Percentiles rank a stretch among this genome's conserved stretches.
These are phyloP conservation scores for Podarcis lilfordi DNA, from an alignment of 2,797 vertebrate species.

Conservation along the genomic window DNA sequence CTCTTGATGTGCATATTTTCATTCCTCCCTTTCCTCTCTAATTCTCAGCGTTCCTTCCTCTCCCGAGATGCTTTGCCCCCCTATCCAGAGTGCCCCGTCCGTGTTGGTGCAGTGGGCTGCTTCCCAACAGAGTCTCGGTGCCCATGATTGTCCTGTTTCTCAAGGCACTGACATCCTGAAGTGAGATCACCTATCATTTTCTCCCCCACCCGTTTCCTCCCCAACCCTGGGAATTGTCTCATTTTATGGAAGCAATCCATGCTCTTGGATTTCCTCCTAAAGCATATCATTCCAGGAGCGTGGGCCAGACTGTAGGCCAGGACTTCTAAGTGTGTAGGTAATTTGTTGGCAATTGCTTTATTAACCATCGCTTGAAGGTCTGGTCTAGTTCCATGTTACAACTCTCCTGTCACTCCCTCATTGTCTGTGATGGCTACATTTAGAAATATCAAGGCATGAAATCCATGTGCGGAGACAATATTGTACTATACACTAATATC, in stretches of 20 bases:
- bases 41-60: slow-evolving; percentile 75
- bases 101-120: slow-evolving; percentile 72
- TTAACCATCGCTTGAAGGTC: background rate
- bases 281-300: slow-evolving; percentile 38
- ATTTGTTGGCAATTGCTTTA: background rate
- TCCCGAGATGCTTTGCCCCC: slow-evolving; percentile 76
- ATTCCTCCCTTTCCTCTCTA: slow-evolving; percentile 75
- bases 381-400: fast-evolving
- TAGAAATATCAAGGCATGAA: background rate
- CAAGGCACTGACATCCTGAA: slow-evolving; percentile 75
- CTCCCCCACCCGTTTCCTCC: slow-evolving; percentile 55
- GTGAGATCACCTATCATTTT: slow-evolving; percentile 73
- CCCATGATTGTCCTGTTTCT: slow-evolving; percentile 75
- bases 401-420: background rate
- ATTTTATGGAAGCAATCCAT: slow-evolving; percentile 41
- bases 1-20: slow-evolving; percentile 71
- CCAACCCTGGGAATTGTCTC: slow-evolving; percentile 65
- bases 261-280: slow-evolving; percentile 43
- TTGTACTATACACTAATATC: no score
- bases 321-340: slow-evolving; percentile 32
- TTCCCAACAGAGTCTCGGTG: slow-evolving; percentile 74
- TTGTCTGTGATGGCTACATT: background rate
- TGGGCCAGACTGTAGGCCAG: slow-evolving; percentile 20
- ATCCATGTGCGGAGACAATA: background rate
- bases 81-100: slow-evolving; percentile 70